Conservation (phyloP, 2,888 invertebrate genomes). For the Cephalotes varians region DNA sequence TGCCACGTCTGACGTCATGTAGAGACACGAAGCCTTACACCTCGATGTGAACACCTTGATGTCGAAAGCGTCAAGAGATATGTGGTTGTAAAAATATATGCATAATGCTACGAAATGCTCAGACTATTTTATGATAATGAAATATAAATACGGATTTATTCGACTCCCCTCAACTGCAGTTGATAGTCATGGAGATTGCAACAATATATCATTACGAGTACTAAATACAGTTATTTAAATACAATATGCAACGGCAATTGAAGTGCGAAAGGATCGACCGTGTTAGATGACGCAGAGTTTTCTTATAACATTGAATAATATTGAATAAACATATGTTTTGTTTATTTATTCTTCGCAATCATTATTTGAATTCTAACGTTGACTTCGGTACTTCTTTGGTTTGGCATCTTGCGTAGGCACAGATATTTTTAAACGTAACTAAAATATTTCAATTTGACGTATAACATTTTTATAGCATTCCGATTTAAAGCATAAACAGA, state of each 20-base stretch:
- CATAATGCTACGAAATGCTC: constrained; percentile 5
- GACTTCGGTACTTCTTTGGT: background rate
- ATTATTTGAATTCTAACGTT: constrained; percentile 6
- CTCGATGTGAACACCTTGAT: background rate
- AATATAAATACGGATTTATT: constrained; percentile 37
- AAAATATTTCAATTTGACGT: background rate
- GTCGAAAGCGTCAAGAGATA: constrained; percentile 37
- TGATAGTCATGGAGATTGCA: constrained; percentile 10
- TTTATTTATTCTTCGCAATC: constrained; percentile 13
- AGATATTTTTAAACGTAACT: background rate
- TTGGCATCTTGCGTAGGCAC: background rate
- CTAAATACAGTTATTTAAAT: constrained; percentile 36
- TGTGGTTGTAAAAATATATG: constrained; percentile 24
- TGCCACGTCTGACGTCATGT: constrained; percentile 24
- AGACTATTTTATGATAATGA: constrained; percentile 40
- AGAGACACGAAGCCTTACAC: constrained; percentile 20
- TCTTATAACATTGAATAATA: constrained; percentile 32
- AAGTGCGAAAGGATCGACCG: constrained; percentile 2
- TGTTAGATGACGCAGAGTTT: constrained; percentile 16
- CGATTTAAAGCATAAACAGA: constrained; percentile 5
- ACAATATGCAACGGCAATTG: constrained; percentile 17
- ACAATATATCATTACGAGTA: constrained; percentile 40
- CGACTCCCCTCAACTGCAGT: background rate
- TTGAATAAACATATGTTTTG: constrained; percentile 19
- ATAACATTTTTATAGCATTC: background rate